Base-by-base conservation (phyloP, 1,140 invertebrate genomes). In the Caenorhabditis remanei region DNA sequence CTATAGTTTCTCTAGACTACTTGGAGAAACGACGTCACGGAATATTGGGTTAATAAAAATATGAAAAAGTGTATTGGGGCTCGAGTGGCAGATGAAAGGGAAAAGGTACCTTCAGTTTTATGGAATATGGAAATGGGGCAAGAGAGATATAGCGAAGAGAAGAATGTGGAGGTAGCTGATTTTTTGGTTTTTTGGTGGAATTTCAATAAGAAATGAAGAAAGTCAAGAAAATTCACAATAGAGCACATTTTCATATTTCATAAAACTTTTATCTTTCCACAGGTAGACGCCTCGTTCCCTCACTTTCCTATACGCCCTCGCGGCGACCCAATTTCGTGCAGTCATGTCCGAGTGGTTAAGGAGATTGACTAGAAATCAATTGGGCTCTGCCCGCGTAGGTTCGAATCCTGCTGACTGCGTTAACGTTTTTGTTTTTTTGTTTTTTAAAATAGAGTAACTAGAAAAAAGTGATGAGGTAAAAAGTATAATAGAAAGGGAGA, bases 361-460 rank as follows among this genome's bases (percentile, higher is more conserved):
- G 83, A 90, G 89, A 84, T 90, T 85, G 85, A 87, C 83, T 87
- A 83, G 87, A 85, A 90, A 88, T 90, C 85, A 82, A 88, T 86
- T 83, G 84, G 71, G 87, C 90, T 88, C 87, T 89, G 87, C 87
- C 84, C 88, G 87, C 87, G 75, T 88, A 88, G 87, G 87, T 88
- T 88, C 87, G 84, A 88, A 88, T 88, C 88, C 88, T 87, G 86
- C 87, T 83, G 85, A 87, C 86, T 85, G 84, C 84, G 84, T 48
- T 11, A 13, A 21, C 9, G 8, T 50, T 79, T 50, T 79, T 50
- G 43, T 19, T 46, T 71, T n/a, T 71, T 71, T 71, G 5, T 43
- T 50, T 50, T 79, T 13, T n/a, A 32, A n/a, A 32, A 2, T 32
- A 32, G 32, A 32, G 32, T 32, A 32, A 32, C 32, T 32, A 32